Percentiles rank a stretch among this genome's conserved stretches.
Conservation (phyloP, 2,888 invertebrate genomes). For the Dorcus hopei region DNA sequence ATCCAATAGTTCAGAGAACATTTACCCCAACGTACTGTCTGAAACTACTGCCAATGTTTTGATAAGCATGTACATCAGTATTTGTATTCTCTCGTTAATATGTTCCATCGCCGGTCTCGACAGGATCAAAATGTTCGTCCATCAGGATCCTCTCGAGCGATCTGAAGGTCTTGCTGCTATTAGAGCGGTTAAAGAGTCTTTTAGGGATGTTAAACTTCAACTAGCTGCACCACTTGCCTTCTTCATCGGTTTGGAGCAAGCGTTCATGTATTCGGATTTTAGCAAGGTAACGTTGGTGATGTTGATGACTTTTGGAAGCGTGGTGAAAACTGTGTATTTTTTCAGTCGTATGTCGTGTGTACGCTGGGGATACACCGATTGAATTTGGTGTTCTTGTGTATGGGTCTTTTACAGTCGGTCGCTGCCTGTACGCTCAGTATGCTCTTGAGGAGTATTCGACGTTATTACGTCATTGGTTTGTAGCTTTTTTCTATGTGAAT, state of each 20-base stretch:
- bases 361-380: conserved; percentile 73
- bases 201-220: conserved; percentile 62
- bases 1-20: conserved; percentile 19
- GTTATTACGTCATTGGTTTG: conserved; percentile 70
- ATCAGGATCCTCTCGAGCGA: conserved; percentile 51
- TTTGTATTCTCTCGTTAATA: conserved; percentile 50
- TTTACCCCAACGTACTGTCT: conserved; percentile 38
- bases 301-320: background rate
- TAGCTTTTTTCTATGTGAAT: background rate
- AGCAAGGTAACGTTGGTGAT: conserved; percentile 58
- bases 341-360: conserved; percentile 78
- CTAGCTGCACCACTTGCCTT: conserved; percentile 74
- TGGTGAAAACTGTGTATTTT: background rate
- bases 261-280: conserved; percentile 80
- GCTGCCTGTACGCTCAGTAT: conserved; percentile 79
- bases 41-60: conserved; percentile 44
- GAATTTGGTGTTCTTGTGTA: conserved; percentile 69
- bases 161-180: conserved; percentile 50
- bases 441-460: conserved; percentile 70
- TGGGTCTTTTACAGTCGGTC: conserved; percentile 71
- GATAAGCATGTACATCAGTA: conserved; percentile 47
- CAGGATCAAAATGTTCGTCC: conserved; percentile 56
- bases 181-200: conserved; percentile 52
- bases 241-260: conserved; percentile 81
- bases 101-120: conserved; percentile 49